Evolutionary conservation across 1,140 invertebrate species (phyloP).

Genomic region (Tenebrio molitor): DNA sequence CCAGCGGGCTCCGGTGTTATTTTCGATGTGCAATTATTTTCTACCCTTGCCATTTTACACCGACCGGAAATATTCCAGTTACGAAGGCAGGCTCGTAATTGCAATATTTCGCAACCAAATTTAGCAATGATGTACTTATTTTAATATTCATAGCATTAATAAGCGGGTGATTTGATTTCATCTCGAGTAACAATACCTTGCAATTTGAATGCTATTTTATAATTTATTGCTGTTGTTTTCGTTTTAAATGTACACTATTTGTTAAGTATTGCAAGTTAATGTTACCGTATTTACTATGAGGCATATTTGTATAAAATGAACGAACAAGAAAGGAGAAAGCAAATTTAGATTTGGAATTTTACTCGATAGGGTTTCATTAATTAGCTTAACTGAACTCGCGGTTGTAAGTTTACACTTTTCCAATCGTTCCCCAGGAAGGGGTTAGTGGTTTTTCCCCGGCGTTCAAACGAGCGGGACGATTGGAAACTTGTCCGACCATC

Average conservation of each 20-base stretch:
- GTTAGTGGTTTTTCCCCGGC: constrained; percentile 32
- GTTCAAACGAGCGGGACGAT: constrained; percentile 4
- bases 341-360: constrained; percentile 42
- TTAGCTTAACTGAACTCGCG: constrained; percentile 37
- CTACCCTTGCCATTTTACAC: constrained; percentile 39
- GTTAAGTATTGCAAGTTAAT: constrained; percentile 61
- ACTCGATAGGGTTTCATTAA: constrained; percentile 39
- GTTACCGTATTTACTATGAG: constrained; percentile 50
- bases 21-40: constrained; percentile 38
- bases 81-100: constrained; percentile 26
- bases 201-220: constrained; percentile 56
- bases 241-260: constrained; percentile 55
- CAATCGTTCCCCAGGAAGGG: constrained; percentile 9
- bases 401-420: constrained; percentile 32
- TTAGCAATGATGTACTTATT: constrained; percentile 54
- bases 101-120: constrained; percentile 1
- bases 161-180: constrained; percentile 27
- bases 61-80: constrained; percentile 15
- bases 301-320: constrained; percentile 61
- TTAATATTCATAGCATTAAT: constrained; percentile 51
- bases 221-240: constrained; percentile 61
- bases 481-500: constrained; percentile 40
- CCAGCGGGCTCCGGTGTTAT: constrained; percentile 2
- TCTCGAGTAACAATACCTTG: constrained; percentile 53
- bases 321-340: constrained; percentile 44